Evolutionary conservation across 2,888 invertebrate genomes (phyloP).

Genomic region (Oscheius sp.): DNA sequence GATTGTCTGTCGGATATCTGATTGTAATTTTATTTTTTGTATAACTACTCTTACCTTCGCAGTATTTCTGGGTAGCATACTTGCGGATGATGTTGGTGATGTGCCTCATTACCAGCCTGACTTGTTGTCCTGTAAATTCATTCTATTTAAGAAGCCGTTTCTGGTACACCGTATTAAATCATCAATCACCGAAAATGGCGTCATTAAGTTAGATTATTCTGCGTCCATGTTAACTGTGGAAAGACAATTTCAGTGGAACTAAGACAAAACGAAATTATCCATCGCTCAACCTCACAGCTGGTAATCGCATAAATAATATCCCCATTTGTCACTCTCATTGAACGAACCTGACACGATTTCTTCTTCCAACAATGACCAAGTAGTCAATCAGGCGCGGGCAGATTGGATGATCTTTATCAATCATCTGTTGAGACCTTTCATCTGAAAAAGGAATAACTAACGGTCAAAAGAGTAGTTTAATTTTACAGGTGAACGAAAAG

Average conservation of each 20-base stretch:
- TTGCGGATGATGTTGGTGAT: too few species aligned
- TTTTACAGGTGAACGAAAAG: not conserved
- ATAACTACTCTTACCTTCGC: slow-evolving; percentile 34
- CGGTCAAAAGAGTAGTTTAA: not conserved
- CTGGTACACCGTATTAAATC: not conserved
- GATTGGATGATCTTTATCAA: slow-evolving; percentile 71
- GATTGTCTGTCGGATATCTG: slow-evolving; percentile 75
- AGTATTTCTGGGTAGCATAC: slow-evolving; percentile 56
- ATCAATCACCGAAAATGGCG: not conserved
- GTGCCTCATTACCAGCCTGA: slow-evolving; percentile 31
- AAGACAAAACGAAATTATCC: too few species aligned
- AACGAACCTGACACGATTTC: slow-evolving; percentile 33
- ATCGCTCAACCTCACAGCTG: too few species aligned
- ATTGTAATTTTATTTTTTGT: slow-evolving; percentile 76
- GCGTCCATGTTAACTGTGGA: too few species aligned
- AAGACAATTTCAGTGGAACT: too few species aligned
- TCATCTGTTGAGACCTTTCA: slow-evolving; percentile 46
- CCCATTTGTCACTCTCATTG: too few species aligned
- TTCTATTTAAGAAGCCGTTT: too few species aligned
- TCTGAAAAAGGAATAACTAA: slow-evolving; percentile 13
- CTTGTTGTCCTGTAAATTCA: slow-evolving; percentile 33
- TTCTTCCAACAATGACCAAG: slow-evolving; percentile 87
- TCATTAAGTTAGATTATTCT: too few species aligned
- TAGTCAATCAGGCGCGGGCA: slow-evolving; percentile 83
- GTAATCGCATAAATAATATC: too few species aligned